A percentile compares a stretch with the other conserved stretches of the same genome.
phyloP scores from a whole-genome alignment of 1,140 invertebrate genomes.

The Holotrichia oblita region DNA sequence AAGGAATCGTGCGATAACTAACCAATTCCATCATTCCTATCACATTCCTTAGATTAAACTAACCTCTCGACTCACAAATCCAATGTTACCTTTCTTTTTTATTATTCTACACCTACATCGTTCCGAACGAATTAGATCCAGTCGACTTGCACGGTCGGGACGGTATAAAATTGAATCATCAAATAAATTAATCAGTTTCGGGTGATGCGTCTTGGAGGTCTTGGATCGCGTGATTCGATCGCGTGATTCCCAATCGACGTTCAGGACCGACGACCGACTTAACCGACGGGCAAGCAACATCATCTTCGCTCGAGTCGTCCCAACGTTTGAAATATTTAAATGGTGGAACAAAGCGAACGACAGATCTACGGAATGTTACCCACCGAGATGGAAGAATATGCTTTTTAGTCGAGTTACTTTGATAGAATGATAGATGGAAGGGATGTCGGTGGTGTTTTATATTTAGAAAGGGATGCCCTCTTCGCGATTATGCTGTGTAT shows the following conservation, averaged over 20 bases:
- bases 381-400: too few relatives aligned
- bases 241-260: not conserved
- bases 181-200: constrained; percentile 9
- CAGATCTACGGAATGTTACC: too few relatives aligned
- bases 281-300: not conserved
- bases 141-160: constrained; percentile 1
- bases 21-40: too few relatives aligned
- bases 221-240: too few relatives aligned
- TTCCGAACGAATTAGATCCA: constrained; percentile 3
- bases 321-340: constrained; percentile 11
- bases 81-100: not conserved
- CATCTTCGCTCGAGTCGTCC: not conserved
- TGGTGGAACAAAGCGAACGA: not conserved
- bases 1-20: too few relatives aligned
- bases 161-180: constrained; percentile 15
- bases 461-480: too few relatives aligned
- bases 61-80: not conserved
- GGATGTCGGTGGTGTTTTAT: too few relatives aligned
- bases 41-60: too few relatives aligned
- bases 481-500: too few relatives aligned
- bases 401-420: too few relatives aligned
- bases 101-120: constrained; percentile 2
- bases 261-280: not conserved
- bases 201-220: not conserved
- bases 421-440: too few relatives aligned